Conservation (phyloP, 2,888 invertebrate species). For the Bruchidius siliquastri region DNA sequence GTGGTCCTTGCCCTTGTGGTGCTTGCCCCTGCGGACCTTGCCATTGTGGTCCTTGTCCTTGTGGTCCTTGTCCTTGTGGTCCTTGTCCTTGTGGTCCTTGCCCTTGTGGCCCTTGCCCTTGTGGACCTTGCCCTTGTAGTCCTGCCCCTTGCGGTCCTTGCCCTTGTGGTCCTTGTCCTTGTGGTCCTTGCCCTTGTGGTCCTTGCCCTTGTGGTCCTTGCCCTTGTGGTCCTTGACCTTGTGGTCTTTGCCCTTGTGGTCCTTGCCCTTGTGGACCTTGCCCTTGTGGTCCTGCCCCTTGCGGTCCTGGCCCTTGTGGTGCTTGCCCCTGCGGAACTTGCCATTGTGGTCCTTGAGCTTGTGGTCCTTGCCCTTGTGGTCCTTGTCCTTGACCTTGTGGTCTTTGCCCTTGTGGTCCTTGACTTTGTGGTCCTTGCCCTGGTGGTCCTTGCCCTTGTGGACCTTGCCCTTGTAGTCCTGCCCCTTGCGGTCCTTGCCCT, state of each 20-base stretch:
- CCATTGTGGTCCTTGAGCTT: slow-evolving; percentile 8
- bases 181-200: too few relatives aligned
- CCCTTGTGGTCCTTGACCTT: slow-evolving; percentile 6
- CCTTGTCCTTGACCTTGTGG: slow-evolving; percentile 5
- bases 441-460: not conserved
- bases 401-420: slow-evolving; percentile 12
- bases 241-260: not conserved
- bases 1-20: not conserved
- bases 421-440: slow-evolving; percentile 4
- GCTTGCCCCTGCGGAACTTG: too few relatives aligned
- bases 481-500: slow-evolving; percentile 6
- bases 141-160: slow-evolving; percentile 7
- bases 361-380: slow-evolving; percentile 1
- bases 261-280: not conserved
- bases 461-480: slow-evolving; percentile 15
- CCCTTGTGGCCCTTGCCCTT: not conserved
- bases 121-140: slow-evolving; percentile 5
- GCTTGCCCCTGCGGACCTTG: not conserved
- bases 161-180: not conserved
- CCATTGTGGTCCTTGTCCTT: slow-evolving; percentile 1
- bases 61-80: too few relatives aligned
- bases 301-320: slow-evolving; percentile 3
- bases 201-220: slow-evolving; percentile 7
- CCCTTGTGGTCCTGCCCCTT: not conserved
- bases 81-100: too few relatives aligned